Evolutionary conservation across 2,113 vertebrate genomes (phyloP).

Genomic region (Anoplopoma fimbria): DNA sequence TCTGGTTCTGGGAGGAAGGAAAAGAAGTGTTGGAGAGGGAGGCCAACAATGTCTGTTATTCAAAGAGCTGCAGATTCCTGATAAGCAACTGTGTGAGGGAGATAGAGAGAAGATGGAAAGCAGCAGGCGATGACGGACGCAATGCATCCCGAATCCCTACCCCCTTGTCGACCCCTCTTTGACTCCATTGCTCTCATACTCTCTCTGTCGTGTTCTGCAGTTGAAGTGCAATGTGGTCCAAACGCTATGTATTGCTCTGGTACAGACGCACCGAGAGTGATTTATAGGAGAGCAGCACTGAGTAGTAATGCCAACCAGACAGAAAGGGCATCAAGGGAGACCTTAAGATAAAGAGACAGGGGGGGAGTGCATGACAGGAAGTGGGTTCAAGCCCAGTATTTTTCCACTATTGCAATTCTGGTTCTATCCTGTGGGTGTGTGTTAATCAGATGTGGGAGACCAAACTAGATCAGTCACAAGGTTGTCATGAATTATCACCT

Average conservation of each 20-base stretch:
- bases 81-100: slow-evolving; percentile 50
- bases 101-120: slow-evolving; percentile 46
- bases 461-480: slow-evolving; percentile 38
- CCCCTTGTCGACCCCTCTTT: slow-evolving; percentile 37
- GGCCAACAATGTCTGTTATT: slow-evolving; percentile 39
- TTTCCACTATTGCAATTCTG: slow-evolving; percentile 39
- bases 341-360: slow-evolving; percentile 14
- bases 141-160: slow-evolving; percentile 32
- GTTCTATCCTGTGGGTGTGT: background rate
- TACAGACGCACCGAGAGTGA: background rate
- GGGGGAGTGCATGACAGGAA: slow-evolving; percentile 42
- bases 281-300: background rate
- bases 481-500: slow-evolving; percentile 22
- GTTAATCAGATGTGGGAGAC: slow-evolving; percentile 32
- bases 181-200: background rate
- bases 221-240: slow-evolving; percentile 33
- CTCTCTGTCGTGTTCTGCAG: background rate
- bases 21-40: slow-evolving; percentile 8
- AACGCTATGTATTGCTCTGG: background rate
- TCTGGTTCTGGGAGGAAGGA: background rate
- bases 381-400: slow-evolving; percentile 38
- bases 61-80: slow-evolving; percentile 54
- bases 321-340: slow-evolving; percentile 51
- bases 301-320: slow-evolving; percentile 15
- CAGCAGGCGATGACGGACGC: slow-evolving; percentile 62